Evolutionary conservation across 2,797 vertebrate species (phyloP), one percentile per base, ranked within the genome.

Genomic region (Lophotriccus pileatus): DNA sequence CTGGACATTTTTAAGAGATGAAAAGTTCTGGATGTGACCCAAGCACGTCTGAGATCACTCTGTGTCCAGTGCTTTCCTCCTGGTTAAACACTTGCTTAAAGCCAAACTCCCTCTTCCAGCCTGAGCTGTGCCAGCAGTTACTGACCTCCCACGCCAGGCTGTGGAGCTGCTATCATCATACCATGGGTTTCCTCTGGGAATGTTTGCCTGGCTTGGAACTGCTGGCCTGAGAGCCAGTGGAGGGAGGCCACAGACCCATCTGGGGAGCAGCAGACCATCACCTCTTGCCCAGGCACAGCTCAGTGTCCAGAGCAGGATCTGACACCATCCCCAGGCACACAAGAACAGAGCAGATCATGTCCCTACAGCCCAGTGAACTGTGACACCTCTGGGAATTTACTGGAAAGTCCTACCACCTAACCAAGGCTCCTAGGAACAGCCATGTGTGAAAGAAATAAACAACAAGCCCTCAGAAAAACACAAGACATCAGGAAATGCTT

Each of bases 11-110:
- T 37, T 41, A 55, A 66, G 49, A 49, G 41, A 1, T 76, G 9
- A 21, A 30, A 73, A 55, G n/a, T 52, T 58, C 67, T 89, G 85
- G 63, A 75, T 67, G 43, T n/a, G 73, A 55, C 49, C 50, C 77
- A 53, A 52, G 12, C 41, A 37, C 0, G 0, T 27, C 34, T 68
- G 87, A 76, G 64, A 44, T 49, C 1, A 0, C 39, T 39, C 49
- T 15, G 44, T 3, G 11, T 36, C 46, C 76, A 37, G 52, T 17
- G n/a, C n/a, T 25, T 66, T 64, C 78, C 59, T 84, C 30, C 58
- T n/a, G 66, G 19, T 46, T 67, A 56, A 80, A 44, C 66, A 44
- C 20, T 21, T 50, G n/a, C 39, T 52, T n/a, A 10, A n/a, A 67
- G 0, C 64, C 83, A 67, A 93, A 32, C 23, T 46, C 20, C 47